Base-by-base conservation (phyloP, 1,140 invertebrate genomes). In the Calycopis cecrops region DNA sequence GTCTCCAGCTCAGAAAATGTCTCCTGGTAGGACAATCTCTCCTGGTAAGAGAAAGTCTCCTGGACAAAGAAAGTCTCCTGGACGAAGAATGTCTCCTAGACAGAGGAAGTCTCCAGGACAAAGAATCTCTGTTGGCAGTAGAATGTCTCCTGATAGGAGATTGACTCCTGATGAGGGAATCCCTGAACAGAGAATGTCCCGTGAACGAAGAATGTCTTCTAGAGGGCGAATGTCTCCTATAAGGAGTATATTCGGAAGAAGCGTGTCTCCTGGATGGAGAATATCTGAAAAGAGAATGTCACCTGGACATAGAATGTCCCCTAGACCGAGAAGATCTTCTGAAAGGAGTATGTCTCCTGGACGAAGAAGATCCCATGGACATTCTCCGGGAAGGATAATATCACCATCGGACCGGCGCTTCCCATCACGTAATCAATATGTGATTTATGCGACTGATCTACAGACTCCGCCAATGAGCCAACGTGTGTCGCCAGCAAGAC, bases 1-100 rank as follows among this genome's bases (percentile, higher is more conserved):
- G 21, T 51, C 55, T 9, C 51, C 54, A 35, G 48, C 44, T 38
- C 53, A 57, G 49, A 35, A 34, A 42, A 47, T 55, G 10, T 65
- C 59, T 0, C 42, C 62, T 17, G 21, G 49, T 57, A 12, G 60
- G 55, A n/a, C 33, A 59, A 10, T 57, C 11, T 59, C 62, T 38
- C 58, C 63, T 16, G 55, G 37, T 1, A 58, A 52, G 35, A 48
- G 37, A 3, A 18, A 44, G 18, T 57, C 55, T 12, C 48, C 42
- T 16, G 54, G 40, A 1, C 52, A 50, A 34, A 35, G 21, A 11
- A 21, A 40, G 14, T 34, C 42, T 14, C 48, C 38, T 17, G 33
- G 48, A 12, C 48, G 52, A 9, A 42, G 50, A 14, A 52, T 52
- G 10, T 68, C 65, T 4, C 62, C 62, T 52, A 57, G 57, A 0